These are phyloP conservation scores for Myocastor coypus DNA, from an alignment of 2,113 vertebrate genomes.

Conservation along the genomic window DNA sequence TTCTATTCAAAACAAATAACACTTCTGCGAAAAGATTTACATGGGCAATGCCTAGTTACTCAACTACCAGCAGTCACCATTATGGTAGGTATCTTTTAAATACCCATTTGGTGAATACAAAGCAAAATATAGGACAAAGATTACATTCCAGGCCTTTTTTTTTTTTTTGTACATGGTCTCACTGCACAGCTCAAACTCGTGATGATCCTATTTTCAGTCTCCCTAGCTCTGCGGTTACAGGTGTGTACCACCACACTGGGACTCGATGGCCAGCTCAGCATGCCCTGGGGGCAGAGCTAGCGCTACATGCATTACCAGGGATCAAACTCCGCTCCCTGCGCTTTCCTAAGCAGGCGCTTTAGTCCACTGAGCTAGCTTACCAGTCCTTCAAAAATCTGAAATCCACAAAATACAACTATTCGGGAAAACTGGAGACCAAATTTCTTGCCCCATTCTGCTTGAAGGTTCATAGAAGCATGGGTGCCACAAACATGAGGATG, in stretches of 20 bases:
- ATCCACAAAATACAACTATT: neutral
- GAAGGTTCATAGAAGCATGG: neutral
- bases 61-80: neutral
- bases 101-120: neutral
- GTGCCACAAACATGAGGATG: neutral
- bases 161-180: no score
- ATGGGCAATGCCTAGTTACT: neutral
- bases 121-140: slow-evolving; percentile 13
- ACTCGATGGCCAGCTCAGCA: no score
- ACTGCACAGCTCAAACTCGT: no score
- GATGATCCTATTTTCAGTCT: no score
- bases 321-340: no score
- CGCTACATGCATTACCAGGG: no score
- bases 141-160: neutral
- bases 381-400: neutral
- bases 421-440: neutral
- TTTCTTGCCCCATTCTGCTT: neutral
- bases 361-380: no score
- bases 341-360: no score
- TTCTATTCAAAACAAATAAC: slow-evolving; percentile 12
- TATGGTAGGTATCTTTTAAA: slow-evolving; percentile 17
- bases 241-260: no score
- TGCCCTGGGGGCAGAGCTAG: no score
- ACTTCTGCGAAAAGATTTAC: neutral
- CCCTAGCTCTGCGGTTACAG: no score